These are phyloP conservation scores for Philonicus albiceps DNA, from an alignment of 2,888 invertebrate species.

Conservation along the genomic window DNA sequence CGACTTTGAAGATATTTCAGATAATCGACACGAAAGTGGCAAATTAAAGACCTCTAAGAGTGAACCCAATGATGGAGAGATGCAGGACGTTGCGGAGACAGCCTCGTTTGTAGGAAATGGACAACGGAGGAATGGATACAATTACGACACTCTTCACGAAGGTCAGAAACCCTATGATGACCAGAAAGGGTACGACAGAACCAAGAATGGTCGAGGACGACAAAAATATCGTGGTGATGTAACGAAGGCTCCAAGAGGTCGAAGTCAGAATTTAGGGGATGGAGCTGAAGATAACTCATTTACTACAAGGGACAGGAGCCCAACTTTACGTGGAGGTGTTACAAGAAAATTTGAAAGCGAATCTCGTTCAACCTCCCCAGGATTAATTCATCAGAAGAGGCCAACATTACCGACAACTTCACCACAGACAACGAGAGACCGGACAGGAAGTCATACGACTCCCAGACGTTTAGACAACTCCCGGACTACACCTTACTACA, in stretches of 20 bases:
- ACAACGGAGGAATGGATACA: constrained; percentile 52
- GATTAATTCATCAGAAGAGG: background rate
- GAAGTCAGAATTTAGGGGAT: constrained; percentile 37
- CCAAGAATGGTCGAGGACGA: constrained; percentile 43
- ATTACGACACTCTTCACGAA: constrained; percentile 50
- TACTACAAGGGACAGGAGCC: background rate
- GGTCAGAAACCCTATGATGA: background rate
- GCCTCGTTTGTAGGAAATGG: constrained; percentile 70
- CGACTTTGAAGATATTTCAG: constrained; percentile 62
- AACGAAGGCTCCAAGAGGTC: background rate
- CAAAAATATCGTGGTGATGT: constrained; percentile 34
- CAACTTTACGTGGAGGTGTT: background rate
- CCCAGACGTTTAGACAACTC: constrained; percentile 58
- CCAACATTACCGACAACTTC: background rate
- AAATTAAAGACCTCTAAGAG: background rate
- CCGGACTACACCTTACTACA: constrained; percentile 61
- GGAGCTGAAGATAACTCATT: background rate
- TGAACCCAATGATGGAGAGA: constrained; percentile 63
- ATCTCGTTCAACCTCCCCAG: background rate
- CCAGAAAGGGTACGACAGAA: constrained; percentile 9
- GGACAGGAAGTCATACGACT: constrained; percentile 57
- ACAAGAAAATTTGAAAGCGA: constrained; percentile 12
- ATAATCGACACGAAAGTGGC: constrained; percentile 49
- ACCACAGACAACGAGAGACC: background rate
- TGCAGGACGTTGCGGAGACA: constrained; percentile 78